These are phyloP conservation scores for Okapia johnstoni DNA, from an alignment of 2,113 vertebrate genomes.

Conservation along the genomic window DNA sequence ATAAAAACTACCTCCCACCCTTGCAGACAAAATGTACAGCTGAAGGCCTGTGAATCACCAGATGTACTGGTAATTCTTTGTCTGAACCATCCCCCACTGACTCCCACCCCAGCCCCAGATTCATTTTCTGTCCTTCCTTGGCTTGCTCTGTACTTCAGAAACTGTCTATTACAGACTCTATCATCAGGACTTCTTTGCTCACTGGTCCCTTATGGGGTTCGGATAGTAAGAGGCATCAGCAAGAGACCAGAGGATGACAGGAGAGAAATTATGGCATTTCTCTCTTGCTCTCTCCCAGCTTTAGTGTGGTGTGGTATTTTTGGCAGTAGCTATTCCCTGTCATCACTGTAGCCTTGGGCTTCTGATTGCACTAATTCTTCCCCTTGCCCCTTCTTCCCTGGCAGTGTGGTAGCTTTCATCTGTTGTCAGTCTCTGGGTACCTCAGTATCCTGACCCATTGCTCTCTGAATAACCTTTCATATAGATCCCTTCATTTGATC, in stretches of 20 bases:
- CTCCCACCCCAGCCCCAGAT: not conserved
- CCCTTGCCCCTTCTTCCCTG: not conserved
- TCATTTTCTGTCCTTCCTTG: not conserved
- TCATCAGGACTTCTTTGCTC: not conserved
- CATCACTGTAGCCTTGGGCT: not conserved
- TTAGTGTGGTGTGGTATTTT: not conserved
- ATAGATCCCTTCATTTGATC: not conserved
- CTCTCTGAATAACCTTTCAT: not conserved
- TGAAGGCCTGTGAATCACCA: not conserved
- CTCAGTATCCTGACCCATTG: not conserved
- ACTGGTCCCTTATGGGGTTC: not conserved
- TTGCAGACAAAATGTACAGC: not conserved
- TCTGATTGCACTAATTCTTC: not conserved
- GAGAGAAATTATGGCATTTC: not conserved
- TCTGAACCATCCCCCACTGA: not conserved
- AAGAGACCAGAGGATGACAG: not conserved
- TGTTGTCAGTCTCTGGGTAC: not conserved
- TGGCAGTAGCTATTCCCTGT: not conserved
- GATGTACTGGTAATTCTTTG: not conserved
- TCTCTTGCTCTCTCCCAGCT: not conserved
- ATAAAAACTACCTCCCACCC: not conserved
- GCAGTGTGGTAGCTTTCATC: not conserved
- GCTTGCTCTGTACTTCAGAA: not conserved
- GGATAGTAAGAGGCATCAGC: not conserved
- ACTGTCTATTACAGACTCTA: rapidly evolving